phyloP scores from a whole-genome alignment of 2,888 invertebrate genomes.

The Rhogogaster chlorosoma region DNA sequence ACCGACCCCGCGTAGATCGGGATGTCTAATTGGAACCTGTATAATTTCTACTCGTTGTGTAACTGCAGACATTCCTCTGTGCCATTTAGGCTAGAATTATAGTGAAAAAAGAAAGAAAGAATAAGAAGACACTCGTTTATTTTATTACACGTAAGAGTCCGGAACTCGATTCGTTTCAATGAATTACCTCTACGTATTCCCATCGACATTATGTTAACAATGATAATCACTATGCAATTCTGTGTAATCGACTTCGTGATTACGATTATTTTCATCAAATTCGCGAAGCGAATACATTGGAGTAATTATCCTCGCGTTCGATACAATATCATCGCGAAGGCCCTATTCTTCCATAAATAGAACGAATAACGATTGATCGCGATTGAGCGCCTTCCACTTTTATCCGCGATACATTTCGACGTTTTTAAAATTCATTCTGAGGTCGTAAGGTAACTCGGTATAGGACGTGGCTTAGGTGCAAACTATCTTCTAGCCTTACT shows the following conservation, averaged over 20 bases:
- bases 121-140: not conserved
- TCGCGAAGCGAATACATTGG: not conserved
- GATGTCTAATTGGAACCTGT: slow-evolving; percentile 7
- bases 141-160: slow-evolving; percentile 7
- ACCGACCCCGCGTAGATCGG: not conserved
- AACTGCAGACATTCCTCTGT: slow-evolving; percentile 36
- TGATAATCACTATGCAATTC: not conserved
- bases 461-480: not conserved
- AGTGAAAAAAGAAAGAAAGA: not conserved
- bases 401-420: not conserved
- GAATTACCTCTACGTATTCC: not conserved
- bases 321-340: not conserved
- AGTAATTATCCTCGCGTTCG: not conserved
- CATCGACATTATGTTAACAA: not conserved
- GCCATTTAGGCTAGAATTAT: slow-evolving; percentile 23
- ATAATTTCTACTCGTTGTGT: slow-evolving; percentile 1
- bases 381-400: slow-evolving; percentile 1
- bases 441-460: slow-evolving; percentile 7
- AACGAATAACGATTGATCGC: not conserved
- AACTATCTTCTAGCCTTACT: slow-evolving; percentile 47
- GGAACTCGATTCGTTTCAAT: slow-evolving; percentile 26
- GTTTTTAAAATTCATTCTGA: not conserved
- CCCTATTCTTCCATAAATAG: not conserved
- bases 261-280: not conserved
- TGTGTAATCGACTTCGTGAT: not conserved